Evolutionary conservation across 2,888 invertebrate species (phyloP).

Genomic region (Pyrgus malvae): DNA sequence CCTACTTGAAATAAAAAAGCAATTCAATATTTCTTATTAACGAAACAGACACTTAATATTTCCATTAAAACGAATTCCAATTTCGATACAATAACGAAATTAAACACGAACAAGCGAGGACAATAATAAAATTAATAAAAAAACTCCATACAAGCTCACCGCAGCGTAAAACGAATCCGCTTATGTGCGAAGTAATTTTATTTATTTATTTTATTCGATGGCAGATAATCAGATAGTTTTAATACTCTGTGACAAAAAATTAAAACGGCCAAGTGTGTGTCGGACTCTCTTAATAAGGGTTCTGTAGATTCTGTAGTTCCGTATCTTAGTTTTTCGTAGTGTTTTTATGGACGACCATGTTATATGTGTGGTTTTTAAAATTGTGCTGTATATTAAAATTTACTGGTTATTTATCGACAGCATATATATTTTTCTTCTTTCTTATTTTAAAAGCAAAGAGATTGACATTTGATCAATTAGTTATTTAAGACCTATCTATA

Average conservation of each 20-base stretch:
- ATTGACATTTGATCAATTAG: too few species aligned
- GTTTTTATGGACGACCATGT: too few species aligned
- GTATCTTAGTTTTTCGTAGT: too few species aligned
- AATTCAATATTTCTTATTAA: neutral
- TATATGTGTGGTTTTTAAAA: too few species aligned
- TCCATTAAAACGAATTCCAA: constrained; percentile 22
- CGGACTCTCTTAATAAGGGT: too few species aligned
- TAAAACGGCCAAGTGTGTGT: constrained; percentile 38
- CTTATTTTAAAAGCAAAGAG: too few species aligned
- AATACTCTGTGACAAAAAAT: constrained; percentile 53
- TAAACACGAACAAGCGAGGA: neutral
- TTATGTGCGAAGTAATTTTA: constrained; percentile 55
- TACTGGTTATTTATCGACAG: too few species aligned
- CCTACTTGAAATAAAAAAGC: neutral
- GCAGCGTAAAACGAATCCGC: constrained; percentile 69
- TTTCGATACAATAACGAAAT: constrained; percentile 20
- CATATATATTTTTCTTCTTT: too few species aligned
- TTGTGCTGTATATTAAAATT: too few species aligned
- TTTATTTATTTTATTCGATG: constrained; percentile 55
- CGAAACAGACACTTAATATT: neutral
- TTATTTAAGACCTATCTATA: too few species aligned
- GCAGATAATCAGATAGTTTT: constrained; percentile 79
- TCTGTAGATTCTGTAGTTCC: too few species aligned
- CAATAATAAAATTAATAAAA: constrained; percentile 39
- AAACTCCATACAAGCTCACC: constrained; percentile 48